Percentiles rank a stretch among this genome's conserved stretches.
Conservation (phyloP, 1,140 invertebrate species). For the Aphelinus certus region DNA sequence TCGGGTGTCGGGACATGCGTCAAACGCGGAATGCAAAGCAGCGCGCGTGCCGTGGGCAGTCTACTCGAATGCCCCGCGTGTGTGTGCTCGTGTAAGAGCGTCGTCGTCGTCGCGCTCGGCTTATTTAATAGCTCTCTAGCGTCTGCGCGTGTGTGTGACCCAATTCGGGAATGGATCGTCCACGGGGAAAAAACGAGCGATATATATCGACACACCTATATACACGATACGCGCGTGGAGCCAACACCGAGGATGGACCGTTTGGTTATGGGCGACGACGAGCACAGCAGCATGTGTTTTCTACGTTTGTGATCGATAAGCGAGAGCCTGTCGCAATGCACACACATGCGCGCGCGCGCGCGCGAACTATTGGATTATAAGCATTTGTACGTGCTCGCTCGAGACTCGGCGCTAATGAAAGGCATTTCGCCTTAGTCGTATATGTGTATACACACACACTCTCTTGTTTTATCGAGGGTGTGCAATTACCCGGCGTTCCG, state of each 20-base stretch:
- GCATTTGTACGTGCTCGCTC: background rate
- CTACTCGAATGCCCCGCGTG: too few relatives aligned
- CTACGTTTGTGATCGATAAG: too few relatives aligned
- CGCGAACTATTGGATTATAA: background rate
- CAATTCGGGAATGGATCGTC: constrained; percentile 3
- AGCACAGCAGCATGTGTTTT: background rate
- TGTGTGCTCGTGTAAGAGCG: too few relatives aligned
- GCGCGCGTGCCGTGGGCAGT: too few relatives aligned
- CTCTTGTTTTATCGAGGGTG: constrained; percentile 21
- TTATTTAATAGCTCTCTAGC: constrained; percentile 10
- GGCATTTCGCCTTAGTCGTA: constrained; percentile 17
- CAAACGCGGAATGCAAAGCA: too few relatives aligned
- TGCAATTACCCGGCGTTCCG: constrained; percentile 5
- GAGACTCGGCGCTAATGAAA: background rate
- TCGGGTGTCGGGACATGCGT: too few relatives aligned
- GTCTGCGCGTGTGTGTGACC: background rate
- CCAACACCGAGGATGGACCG: too few relatives aligned
- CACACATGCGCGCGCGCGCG: constrained; percentile 1
- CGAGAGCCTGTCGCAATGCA: background rate
- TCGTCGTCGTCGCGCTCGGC: background rate
- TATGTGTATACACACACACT: too few relatives aligned
- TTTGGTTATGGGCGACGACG: background rate
- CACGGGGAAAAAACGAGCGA: background rate
- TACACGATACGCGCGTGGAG: too few relatives aligned
- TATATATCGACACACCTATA: too few relatives aligned